Evolutionary conservation across 2,113 vertebrate genomes (phyloP).

Genomic region (zebrafish (Danio rerio)): GRCz12tu NC_133195.1:33634001-33634500

Average conservation of each 20-base stretch:
- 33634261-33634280: constrained; percentile 61
- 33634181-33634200: constrained; percentile 42
- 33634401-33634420: constrained; percentile 2
- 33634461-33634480: background rate
- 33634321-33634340: background rate
- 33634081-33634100: background rate
- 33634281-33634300: constrained; percentile 71
- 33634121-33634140: too few relatives aligned
- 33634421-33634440: constrained; percentile 23
- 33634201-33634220: constrained; percentile 12
- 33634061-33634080: background rate
- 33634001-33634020: background rate
- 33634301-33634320: constrained; percentile 48
- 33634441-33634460: constrained; percentile 26
- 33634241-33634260: constrained; percentile 74
- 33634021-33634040: constrained; percentile 10
- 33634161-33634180: too few relatives aligned
- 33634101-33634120: too few relatives aligned
- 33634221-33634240: constrained; percentile 57
- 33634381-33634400: background rate
- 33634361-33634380: background rate
- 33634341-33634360: constrained; percentile 17
- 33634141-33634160: too few relatives aligned
- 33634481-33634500: constrained; percentile 40
- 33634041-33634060: background rate